Percentiles rank a stretch among this genome's conserved stretches.
Evolutionary conservation across 2,797 vertebrate species (phyloP).

Genomic region (Acanthurus tractus): DNA sequence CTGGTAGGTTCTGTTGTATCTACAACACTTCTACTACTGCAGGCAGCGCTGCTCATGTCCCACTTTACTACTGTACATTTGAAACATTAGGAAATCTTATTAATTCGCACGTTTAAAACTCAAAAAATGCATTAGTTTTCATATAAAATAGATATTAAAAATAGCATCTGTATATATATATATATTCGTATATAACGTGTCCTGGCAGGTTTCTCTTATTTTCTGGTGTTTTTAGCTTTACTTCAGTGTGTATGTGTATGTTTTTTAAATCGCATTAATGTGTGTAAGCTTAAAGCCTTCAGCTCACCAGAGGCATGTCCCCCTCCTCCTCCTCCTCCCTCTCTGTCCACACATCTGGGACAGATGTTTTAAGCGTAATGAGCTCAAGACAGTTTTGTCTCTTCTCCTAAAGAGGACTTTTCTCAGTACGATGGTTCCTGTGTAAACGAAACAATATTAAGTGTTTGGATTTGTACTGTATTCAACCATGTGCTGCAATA

Average conservation of each 20-base stretch:
- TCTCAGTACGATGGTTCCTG: background rate
- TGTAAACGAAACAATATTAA: background rate
- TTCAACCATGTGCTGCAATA: too few relatives aligned
- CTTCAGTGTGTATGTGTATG: constrained; percentile 18
- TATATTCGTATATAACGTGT: background rate
- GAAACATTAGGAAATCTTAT: background rate
- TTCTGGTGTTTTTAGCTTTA: constrained; percentile 6
- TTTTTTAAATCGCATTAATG: constrained; percentile 51
- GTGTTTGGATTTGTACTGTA: background rate
- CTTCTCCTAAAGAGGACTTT: constrained; percentile 7
- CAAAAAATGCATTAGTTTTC: background rate
- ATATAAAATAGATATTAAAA: background rate
- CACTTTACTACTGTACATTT: background rate
- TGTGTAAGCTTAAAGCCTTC: constrained; percentile 51
- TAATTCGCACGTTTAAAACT: too few relatives aligned
- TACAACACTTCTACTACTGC: constrained; percentile 16
- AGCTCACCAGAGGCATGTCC: constrained; percentile 43
- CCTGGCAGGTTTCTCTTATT: background rate
- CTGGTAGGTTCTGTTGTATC: constrained; percentile 76
- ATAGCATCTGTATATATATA: too few relatives aligned
- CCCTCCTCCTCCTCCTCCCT: constrained; percentile 17
- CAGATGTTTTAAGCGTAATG: constrained; percentile 75
- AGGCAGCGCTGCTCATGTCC: background rate
- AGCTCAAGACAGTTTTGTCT: constrained; percentile 41
- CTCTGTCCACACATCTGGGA: constrained; percentile 67